Percentiles rank a stretch among this genome's conserved stretches.
These are phyloP conservation scores for Polydrusus tereticollis DNA, from an alignment of 2,888 invertebrate genomes.

Conservation along the genomic window DNA sequence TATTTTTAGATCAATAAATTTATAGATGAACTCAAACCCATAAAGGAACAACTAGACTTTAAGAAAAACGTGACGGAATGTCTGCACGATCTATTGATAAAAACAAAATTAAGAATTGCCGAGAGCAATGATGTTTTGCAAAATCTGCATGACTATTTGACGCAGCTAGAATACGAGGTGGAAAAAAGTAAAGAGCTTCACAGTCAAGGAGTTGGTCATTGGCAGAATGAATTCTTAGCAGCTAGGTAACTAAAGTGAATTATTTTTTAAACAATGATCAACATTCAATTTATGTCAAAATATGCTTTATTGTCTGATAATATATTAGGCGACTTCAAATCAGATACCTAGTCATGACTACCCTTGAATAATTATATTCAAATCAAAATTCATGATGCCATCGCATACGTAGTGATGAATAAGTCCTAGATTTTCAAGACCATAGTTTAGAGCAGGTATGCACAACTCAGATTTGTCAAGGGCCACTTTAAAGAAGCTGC, in stretches of 20 bases:
- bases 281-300: too few relatives aligned
- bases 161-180: constrained; percentile 47
- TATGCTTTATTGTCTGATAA: too few relatives aligned
- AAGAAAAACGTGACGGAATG: constrained; percentile 52
- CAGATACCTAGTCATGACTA: too few relatives aligned
- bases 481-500: too few relatives aligned
- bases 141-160: constrained; percentile 44
- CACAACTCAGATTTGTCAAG: too few relatives aligned
- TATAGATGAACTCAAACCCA: constrained; percentile 47
- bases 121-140: constrained; percentile 51
- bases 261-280: too few relatives aligned
- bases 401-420: too few relatives aligned
- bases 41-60: constrained; percentile 51
- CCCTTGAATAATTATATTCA: too few relatives aligned
- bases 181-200: constrained; percentile 43
- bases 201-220: constrained; percentile 42
- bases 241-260: constrained; percentile 51
- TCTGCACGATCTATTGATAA: constrained; percentile 49
- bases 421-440: too few relatives aligned
- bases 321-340: too few relatives aligned
- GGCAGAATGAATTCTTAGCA: constrained; percentile 51
- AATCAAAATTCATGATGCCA: too few relatives aligned
- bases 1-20: constrained; percentile 41
- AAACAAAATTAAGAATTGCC: constrained; percentile 50
- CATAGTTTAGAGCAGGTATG: too few relatives aligned